A percentile compares a stretch with the other conserved stretches of the same genome.
phyloP scores from a whole-genome alignment of 2,113 vertebrate genomes.

The Glareola pratincola region DNA sequence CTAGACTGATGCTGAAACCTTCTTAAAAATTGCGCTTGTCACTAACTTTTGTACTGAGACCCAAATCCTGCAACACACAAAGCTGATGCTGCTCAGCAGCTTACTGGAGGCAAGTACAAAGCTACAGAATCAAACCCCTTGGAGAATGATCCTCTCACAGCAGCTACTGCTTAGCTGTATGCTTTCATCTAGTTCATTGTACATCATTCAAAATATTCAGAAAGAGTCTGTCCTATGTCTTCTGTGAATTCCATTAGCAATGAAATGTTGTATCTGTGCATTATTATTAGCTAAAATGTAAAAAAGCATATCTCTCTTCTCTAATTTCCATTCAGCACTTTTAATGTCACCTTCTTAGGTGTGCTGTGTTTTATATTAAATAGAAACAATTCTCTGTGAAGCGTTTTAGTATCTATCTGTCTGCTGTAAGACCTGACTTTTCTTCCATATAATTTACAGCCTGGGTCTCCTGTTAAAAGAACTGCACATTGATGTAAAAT shows the following conservation, averaged over 20 bases:
- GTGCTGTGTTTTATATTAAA: neutral
- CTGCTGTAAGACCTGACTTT: neutral
- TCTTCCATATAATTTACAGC: neutral
- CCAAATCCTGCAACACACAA: neutral
- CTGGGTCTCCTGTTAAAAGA: neutral
- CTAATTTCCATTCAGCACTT: neutral
- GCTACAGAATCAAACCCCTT: neutral
- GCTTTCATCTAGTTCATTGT: neutral
- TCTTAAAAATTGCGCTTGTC: neutral
- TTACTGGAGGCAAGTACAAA: neutral
- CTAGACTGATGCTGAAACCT: neutral
- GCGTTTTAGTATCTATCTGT: neutral
- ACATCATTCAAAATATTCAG: neutral
- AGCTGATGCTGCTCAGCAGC: neutral
- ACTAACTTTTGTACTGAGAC: neutral
- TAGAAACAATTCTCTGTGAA: neutral
- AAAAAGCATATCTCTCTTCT: neutral
- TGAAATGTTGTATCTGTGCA: neutral
- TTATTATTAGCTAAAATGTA: neutral
- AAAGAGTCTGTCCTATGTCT: neutral
- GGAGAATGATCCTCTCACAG: neutral
- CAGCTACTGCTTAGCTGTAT: neutral
- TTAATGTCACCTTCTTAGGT: neutral
- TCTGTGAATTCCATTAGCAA: neutral
- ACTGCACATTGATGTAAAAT: neutral